Evolutionary conservation across 2,797 vertebrate species (phyloP).

Genomic region (Gobio occitaniae): DNA sequence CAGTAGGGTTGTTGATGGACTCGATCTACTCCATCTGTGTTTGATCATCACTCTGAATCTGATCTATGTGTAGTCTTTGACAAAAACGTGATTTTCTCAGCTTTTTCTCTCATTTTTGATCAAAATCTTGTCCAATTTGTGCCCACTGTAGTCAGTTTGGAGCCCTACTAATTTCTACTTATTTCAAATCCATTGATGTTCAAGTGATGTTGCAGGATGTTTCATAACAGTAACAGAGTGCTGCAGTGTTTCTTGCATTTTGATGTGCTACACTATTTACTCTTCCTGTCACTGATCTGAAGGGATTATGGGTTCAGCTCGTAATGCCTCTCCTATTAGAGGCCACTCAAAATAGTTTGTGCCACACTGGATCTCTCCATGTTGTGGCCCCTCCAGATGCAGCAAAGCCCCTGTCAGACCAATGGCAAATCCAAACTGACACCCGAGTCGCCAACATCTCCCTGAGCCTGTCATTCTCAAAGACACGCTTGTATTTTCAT

Average conservation of each 20-base stretch:
- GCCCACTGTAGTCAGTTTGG: background rate
- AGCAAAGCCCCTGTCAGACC: constrained; percentile 9
- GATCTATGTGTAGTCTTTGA: too few relatives aligned
- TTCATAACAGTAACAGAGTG: background rate
- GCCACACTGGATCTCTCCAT: background rate
- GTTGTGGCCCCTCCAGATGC: constrained; percentile 7
- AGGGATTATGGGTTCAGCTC: background rate
- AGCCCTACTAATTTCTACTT: background rate
- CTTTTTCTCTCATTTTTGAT: too few relatives aligned
- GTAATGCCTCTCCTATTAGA: background rate
- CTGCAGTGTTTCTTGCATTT: background rate
- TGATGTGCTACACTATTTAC: background rate
- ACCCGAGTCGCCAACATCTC: constrained; percentile 15
- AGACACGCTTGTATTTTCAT: constrained; percentile 16
- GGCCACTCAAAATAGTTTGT: constrained; percentile 11
- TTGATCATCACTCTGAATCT: too few relatives aligned
- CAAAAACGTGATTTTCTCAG: too few relatives aligned
- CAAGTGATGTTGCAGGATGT: background rate
- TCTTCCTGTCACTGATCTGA: constrained; percentile 1
- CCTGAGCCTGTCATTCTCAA: background rate
- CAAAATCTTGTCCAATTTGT: background rate
- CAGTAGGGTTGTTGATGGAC: too few relatives aligned
- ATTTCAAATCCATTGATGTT: background rate
- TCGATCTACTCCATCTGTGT: too few relatives aligned
- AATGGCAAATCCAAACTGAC: constrained; percentile 29